Evolutionary conservation across 2,888 invertebrate species (phyloP), one percentile per base, ranked within the genome.

Genomic region (Rhagophthalmus giganteus): DNA sequence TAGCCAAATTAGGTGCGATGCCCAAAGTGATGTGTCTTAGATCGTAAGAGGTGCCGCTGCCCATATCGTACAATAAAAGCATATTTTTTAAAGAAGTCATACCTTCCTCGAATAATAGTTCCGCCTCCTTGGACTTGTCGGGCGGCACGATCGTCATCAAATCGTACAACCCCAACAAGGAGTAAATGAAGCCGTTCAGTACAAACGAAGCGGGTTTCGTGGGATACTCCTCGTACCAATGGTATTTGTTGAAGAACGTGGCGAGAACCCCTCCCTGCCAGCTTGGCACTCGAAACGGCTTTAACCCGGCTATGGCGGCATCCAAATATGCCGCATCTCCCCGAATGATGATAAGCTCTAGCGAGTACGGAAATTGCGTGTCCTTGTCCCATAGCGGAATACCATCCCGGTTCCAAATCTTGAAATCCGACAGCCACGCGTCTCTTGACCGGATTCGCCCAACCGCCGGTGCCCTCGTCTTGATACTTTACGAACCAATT

Each of bases 191-290:
- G 30, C 99, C 99, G 77, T 99, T 99, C 13, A 99, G 83, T 7
- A 99, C 97, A 77, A 94, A 97, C 0, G 93, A 87, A 2, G 94
- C 84, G 0, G 98, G 98, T 42, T 84, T 86, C 0, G 98, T 98
- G 1, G 99, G 99, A 75, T 99, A 99, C 73, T 99, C 99, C 72
- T 99, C 98, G 72, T 95, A 98, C 97, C 97, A 98, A 42, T 87
- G 82, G 68, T 86, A 88, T 71, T 87, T 86, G 62, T 88, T 89
- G 76, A 94, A 81, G 78, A 94, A 96, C 60, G 82, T 78, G 0
- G 94, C 90, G 58, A 87, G 78, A 2, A 95, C 92, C 2, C 95
- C 95, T 47, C 90, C 90, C 57, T 86, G 83, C 59, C 78, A 79
- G 59, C 87, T 86, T 3, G 83, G 79, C 52, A 88, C 81, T 67